These are phyloP conservation scores for Aplidium turbinatum DNA, from an alignment of 23 tunicate genomes.

Conservation along the genomic window DNA sequence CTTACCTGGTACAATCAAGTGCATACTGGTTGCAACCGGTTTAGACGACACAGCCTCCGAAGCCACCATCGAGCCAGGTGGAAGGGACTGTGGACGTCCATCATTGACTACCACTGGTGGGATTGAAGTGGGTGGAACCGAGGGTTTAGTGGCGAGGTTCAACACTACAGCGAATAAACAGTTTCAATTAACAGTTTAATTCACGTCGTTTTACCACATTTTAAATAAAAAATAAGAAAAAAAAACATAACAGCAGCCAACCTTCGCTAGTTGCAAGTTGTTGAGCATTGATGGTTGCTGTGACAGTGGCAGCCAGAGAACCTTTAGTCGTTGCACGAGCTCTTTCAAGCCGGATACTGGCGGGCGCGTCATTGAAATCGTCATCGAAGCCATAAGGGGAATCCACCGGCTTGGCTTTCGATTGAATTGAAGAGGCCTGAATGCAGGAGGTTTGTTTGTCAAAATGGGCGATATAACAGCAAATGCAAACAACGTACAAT, in stretches of 20 bases:
- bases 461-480: no score
- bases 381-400: constrained; percentile 89
- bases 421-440: no score
- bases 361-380: constrained; percentile 63
- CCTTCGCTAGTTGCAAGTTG: no score
- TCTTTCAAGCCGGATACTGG: constrained; percentile 43
- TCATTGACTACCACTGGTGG: neutral
- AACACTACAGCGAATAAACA: no score
- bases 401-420: constrained; percentile 5
- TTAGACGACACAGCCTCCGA: neutral
- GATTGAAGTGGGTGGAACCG: neutral
- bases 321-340: constrained; percentile 2
- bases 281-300: no score
- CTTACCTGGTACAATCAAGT: neutral
- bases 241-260: no score
- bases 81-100: constrained; percentile 54
- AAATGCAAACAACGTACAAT: no score
- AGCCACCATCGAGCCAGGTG: constrained; percentile 39
- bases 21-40: neutral
- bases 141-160: constrained; percentile 23
- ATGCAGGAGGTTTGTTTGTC: no score
- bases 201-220: no score
- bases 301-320: neutral
- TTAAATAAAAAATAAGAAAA: no score
- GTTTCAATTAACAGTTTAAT: no score